Base-by-base conservation (phyloP, 2,888 invertebrate species). In the Hyposoter dolosus region DNA sequence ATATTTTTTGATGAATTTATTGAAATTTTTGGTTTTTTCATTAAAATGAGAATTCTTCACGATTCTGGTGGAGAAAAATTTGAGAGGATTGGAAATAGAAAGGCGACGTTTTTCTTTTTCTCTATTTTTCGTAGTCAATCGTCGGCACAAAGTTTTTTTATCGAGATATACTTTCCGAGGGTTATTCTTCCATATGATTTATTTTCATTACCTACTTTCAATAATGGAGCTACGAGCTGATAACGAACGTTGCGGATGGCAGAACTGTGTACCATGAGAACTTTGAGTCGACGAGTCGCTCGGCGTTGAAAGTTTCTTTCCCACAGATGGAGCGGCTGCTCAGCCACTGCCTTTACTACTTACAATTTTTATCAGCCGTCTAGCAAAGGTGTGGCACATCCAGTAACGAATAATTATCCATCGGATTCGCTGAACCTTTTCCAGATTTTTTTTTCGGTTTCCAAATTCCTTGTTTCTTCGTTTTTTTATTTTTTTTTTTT, bases 271-370 rank as follows among this genome's bases (percentile, higher is more conserved):
- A 85, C 69, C 82, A 66, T 66, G 28, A 28, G 78, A 79, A 71
- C 75, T 50, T 17, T 3, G 15, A 28, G 6, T 50, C 32, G 23
- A 43, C 43, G 28, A 68, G 68, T 50, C 17, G 23, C 17, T 12
- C 35, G 43, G 47, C 68, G 68, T 77, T 68, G 0, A 56, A 63
- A 32, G 28, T 19, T 74, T 28, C 45, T 40, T 45, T n/a, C 69
- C 66, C 56, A 85, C 75, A 85, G 85, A 85, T 75, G 85, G 79
- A 75, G 79, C 71, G 53, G 50, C 53, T 47, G 69, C 63, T 71
- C 65, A 23, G 32, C n/a, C 32, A 32, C 45, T 35, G 53, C 65
- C 72, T 68, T 40, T 47, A 76, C 60, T n/a, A 56, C 23, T 60
- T 45, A 17, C n/a, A 60, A 28, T n/a, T 60, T 60, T 56, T 47